phyloP scores from a whole-genome alignment of 2,797 vertebrate species.

The Tenualosa thibaudeaui region DNA sequence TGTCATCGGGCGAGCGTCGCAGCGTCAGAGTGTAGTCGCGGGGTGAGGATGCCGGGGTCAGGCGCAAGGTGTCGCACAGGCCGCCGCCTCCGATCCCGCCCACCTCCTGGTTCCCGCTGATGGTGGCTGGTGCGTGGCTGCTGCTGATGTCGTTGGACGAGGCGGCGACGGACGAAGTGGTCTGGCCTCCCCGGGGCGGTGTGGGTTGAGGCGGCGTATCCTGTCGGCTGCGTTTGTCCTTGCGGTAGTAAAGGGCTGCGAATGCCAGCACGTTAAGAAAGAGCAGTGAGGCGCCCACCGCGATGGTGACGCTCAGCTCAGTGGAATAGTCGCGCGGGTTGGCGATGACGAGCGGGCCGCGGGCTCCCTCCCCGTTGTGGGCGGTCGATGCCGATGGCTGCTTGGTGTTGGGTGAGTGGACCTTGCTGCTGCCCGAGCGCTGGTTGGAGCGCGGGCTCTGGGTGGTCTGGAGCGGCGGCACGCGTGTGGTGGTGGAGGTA shows the following conservation, averaged over 20 bases:
- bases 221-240: constrained; percentile 84
- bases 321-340: constrained; percentile 88
- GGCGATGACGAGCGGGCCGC: constrained; percentile 80
- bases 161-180: constrained; percentile 48
- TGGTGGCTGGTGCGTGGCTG: constrained; percentile 72
- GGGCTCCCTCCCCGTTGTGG: constrained; percentile 75
- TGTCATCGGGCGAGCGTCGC: constrained; percentile 93
- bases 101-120: constrained; percentile 83
- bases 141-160: constrained; percentile 76
- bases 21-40: constrained; percentile 90
- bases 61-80: constrained; percentile 84
- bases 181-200: constrained; percentile 71
- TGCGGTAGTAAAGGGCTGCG: constrained; percentile 87
- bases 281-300: constrained; percentile 84
- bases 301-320: constrained; percentile 86
- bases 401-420: constrained; percentile 76
- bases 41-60: constrained; percentile 76
- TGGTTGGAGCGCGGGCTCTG: constrained; percentile 81
- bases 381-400: constrained; percentile 78
- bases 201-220: constrained; percentile 80
- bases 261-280: constrained; percentile 89
- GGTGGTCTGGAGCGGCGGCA: constrained; percentile 82
- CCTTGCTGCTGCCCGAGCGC: constrained; percentile 76
- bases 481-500: constrained; percentile 87
- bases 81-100: constrained; percentile 59